Base-by-base conservation (phyloP, 2,797 vertebrate genomes). In the Phylloscopus collybita region DNA sequence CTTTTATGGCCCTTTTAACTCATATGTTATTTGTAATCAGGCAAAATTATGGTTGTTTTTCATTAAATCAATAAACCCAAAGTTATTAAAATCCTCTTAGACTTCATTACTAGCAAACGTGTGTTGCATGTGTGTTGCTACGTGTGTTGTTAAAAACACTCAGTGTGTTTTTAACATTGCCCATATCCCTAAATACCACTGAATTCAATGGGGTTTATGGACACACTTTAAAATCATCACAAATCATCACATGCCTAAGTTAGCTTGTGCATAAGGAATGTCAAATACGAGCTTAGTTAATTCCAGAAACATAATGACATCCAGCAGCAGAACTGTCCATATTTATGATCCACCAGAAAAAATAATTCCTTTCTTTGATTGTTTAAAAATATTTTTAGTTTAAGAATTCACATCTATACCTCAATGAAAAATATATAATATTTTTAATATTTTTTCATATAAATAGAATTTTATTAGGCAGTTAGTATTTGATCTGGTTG, bases 51-150 rank as follows among this genome's bases (percentile, higher is more conserved):
- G 38, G 13, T 11, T 80, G 5, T 5, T 88, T 93, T 75, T 34
- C 16, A 79, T 62, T 72, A 67, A 73, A 92, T 87, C 84, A 56
- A 69, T 91, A 79, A 88, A 66, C 1, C 2, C 30, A 51, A 88
- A 91, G 54, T 72, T 86, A 71, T 86, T 90, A 81, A 92, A 94
- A 59, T 80, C 10, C 12, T 81, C 26, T 90, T 76, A 81, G 57
- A 32, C 17, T 80, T 83, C 65, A 69, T 71, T 81, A 44, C 21
- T 36, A 65, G 34, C 54, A 86, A 95, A 53, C 1, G 5, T 44
- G 6, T 40, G 23, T 67, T 80, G 50, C 42, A 44, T 44, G 17
- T 44, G 17, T 44, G 42, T 44, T 44, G 42, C 17, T 44, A 44
- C 8, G 8, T 44, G 17, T 44, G 42, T 44, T 44, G 42, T 44